A percentile compares a stretch with the other conserved stretches of the same genome.
phyloP scores from a whole-genome alignment of 92 coral and sea anemone genomes.

The Micromussa lordhowensis region DNA sequence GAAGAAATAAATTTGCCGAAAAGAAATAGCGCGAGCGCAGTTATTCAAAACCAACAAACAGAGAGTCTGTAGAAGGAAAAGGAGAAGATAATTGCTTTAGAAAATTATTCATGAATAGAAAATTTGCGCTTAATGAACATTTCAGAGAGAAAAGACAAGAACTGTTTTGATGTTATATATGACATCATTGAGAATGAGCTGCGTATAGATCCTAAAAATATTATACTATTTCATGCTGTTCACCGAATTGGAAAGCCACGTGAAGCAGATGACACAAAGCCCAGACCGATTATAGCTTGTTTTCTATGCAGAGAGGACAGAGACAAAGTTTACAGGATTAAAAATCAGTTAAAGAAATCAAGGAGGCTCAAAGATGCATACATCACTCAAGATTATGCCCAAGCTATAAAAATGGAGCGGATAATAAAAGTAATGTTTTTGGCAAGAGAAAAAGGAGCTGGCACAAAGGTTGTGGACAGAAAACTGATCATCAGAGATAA shows the following conservation, averaged over 20 bases:
- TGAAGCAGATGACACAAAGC: slow-evolving; percentile 6
- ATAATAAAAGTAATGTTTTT: slow-evolving; percentile 31
- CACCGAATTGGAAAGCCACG: slow-evolving; percentile 43
- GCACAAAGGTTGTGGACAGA: no score
- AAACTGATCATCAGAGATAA: background rate
- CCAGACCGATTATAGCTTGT: slow-evolving; percentile 35
- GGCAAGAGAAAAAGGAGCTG: background rate
- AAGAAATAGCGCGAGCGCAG: slow-evolving; percentile 3
- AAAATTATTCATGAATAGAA: background rate
- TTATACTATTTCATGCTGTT: slow-evolving; percentile 36
- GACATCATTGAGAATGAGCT: slow-evolving; percentile 30
- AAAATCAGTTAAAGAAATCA: no score
- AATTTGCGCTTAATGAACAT: slow-evolving; percentile 14
- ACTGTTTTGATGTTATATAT: background rate
- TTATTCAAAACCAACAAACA: background rate
- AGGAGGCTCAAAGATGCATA: no score
- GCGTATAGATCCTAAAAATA: slow-evolving; percentile 3
- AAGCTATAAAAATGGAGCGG: slow-evolving; percentile 33
- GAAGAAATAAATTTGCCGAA: background rate
- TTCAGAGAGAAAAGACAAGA: slow-evolving; percentile 1
- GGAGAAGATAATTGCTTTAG: slow-evolving; percentile 15
- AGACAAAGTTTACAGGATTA: no score
- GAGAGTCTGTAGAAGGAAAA: background rate
- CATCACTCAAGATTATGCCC: slow-evolving; percentile 42
- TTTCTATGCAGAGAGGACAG: no score